Base-by-base conservation (phyloP, 2,888 invertebrate genomes). In the Scaptomyza reducta region DNA sequence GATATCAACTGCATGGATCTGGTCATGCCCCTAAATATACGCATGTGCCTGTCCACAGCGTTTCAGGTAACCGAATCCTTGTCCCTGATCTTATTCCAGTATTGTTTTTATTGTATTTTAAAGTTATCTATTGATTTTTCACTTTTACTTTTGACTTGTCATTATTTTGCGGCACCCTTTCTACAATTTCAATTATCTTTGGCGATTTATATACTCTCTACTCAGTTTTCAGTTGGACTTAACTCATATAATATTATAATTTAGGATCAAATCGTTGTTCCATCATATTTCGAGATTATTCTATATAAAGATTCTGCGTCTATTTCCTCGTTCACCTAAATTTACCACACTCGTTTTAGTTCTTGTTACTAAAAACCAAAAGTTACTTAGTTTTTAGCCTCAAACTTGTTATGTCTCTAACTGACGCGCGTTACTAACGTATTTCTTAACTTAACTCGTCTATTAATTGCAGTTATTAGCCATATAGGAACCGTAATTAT, bases 1-100 rank as follows among this genome's bases (percentile, higher is more conserved):
- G 94, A 94, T 90, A 92, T 94, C 77, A 93, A 94, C 88, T 91
- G 92, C 47, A 82, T 94, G 90, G 94, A 94, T 90, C 91, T 92
- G 85, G 89, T 90, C 72, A 91, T 94, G 89, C 94, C 94, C 71
- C 64, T 89, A 47, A 90, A 85, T 73, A 88, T 90, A 53, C 87
- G 91, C 68, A 89, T 90, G 89, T 89, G 89, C 65, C 73, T 91
- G 63, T 81, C 83, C 63, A 89, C 90, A 59, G 70, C 82, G 40
- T 89, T 89, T 77, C 90, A 91, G 92, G 91, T 91, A 91, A 89
- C 79, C 33, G 13, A 14, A 25, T 9, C 25, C 38, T 22, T 1
- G 18, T 13, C 14, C 29, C 13, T 11, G 9, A 14, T n/a, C n/a
- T 6, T 5, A 14, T 18, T 38, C 38, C n/a, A 51, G 35, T 55